Evolutionary conservation across 2,113 vertebrate genomes (phyloP), one percentile per base, ranked within the genome.

Genomic region (Trochalopteron elliotii): DNA sequence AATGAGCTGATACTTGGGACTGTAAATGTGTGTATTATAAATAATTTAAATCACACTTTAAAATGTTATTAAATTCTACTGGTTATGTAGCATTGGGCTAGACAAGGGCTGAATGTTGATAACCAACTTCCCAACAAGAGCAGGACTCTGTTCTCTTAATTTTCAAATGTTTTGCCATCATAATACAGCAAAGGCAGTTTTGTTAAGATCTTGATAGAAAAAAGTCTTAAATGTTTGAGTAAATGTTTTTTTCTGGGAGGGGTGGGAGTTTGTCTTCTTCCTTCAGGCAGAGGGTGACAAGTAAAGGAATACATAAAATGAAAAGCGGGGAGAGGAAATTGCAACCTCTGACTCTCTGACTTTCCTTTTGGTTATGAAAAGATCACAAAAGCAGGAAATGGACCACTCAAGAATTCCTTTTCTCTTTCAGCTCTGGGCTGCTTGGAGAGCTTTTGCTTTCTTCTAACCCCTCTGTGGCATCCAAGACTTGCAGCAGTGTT

Each of bases 21-120:
- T 8, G 2, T n/a, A 25, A 31, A 63, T 8, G 2, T 28, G 4
- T 14, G 2, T 28, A 1, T 4, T 39, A 5, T 4, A 42, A 70
- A n/a, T 9, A 56, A 31, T 15, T 50, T 23, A 68, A 69, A 15
- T 28, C 1, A 4, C 21, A 6, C 3, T 50, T 81, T 0, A 52
- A 49, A 74, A 20, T 4, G 2, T 3, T 31, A 3, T 55, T 83
- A 39, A 40, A 8, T 42, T 9, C 3, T 50, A 11, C 6, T 60
- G 9, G 1, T 11, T 50, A 1, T 4, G 14, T 57, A 60, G 21
- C 12, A 17, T n/a, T 61, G 20, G 42, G 10, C 20, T 64, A 23
- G 17, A 11, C 1, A 16, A 14, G 18, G n/a, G 30, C 15, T 50
- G 50, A 53, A 24, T 35, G 15, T 6, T 75, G 14, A 15, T 52